Conservation (phyloP, 2,797 vertebrate genomes). For the Leptatherina wallacei region DNA sequence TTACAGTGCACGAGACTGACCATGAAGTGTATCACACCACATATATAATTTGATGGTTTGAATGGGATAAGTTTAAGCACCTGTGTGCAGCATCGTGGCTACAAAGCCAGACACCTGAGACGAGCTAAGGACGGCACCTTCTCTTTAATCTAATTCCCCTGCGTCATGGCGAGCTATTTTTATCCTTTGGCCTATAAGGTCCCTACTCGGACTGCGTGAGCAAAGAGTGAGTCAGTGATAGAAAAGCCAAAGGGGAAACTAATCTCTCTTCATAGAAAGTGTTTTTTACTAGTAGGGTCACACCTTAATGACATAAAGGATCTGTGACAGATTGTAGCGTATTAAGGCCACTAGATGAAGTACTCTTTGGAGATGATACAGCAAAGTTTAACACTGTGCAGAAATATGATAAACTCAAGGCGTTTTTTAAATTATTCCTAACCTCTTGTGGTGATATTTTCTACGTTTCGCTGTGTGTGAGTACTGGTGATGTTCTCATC, state of each 20-base stretch:
- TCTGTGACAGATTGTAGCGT: not conserved
- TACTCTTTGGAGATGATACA: not conserved
- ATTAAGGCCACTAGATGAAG: not conserved
- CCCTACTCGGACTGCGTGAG: slow-evolving; percentile 25
- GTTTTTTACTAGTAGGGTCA: slow-evolving; percentile 22
- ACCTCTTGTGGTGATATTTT: not conserved
- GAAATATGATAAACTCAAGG: no score
- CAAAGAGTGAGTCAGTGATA: slow-evolving; percentile 59
- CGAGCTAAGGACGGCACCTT: slow-evolving; percentile 63
- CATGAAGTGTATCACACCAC: slow-evolving; percentile 6
- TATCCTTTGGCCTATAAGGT: slow-evolving; percentile 70
- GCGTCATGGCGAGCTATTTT: slow-evolving; percentile 75
- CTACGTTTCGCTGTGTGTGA: not conserved
- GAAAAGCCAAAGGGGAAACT: slow-evolving; percentile 43
- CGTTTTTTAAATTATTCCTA: not conserved
- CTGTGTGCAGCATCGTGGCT: slow-evolving; percentile 50
- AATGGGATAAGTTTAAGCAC: slow-evolving; percentile 45
- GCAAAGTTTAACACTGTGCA: not conserved
- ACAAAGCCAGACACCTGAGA: slow-evolving; percentile 50
- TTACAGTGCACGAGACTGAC: not conserved
- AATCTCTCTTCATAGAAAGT: slow-evolving; percentile 12
- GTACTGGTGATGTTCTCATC: not conserved
- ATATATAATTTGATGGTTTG: not conserved
- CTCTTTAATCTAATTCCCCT: slow-evolving; percentile 75
- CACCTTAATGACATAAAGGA: not conserved